Evolutionary conservation across 2,888 invertebrate genomes (phyloP).

Genomic region (Sthenelais limicola): DNA sequence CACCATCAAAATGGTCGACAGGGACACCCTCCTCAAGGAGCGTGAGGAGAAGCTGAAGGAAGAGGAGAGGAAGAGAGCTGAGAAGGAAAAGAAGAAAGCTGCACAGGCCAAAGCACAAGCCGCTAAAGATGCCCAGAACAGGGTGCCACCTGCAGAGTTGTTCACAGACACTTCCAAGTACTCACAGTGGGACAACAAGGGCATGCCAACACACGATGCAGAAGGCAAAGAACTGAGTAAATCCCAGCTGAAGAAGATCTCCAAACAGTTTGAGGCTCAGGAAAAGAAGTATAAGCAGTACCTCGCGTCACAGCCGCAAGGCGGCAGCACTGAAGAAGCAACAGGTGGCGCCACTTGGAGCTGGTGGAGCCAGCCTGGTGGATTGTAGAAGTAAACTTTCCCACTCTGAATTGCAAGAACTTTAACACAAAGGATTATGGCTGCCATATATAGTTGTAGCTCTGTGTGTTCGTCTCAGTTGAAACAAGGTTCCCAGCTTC

Average conservation of each 20-base stretch:
- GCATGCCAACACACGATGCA: conserved; percentile 91
- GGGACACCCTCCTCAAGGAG: conserved; percentile 78
- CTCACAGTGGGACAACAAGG: conserved; percentile 93
- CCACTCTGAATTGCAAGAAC: too few species aligned
- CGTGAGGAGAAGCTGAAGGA: conserved; percentile 81
- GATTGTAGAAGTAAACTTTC: too few species aligned
- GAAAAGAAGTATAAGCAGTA: conserved; percentile 92
- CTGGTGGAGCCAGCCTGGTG: too few species aligned
- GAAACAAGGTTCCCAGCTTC: too few species aligned
- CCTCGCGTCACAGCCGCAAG: conserved; percentile 60
- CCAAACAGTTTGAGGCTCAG: conserved; percentile 90
- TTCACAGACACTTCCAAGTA: conserved; percentile 92
- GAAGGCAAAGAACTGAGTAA: conserved; percentile 94
- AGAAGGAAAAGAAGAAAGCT: conserved; percentile 80
- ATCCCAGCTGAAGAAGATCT: conserved; percentile 89
- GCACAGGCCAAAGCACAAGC: conserved; percentile 72
- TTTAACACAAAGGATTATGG: too few species aligned
- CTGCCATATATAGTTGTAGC: too few species aligned
- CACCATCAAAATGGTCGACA: conserved; percentile 88
- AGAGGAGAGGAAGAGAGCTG: conserved; percentile 85
- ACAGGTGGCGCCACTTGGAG: conserved; percentile 45
- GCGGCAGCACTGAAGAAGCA: not conserved
- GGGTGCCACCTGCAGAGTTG: conserved; percentile 88
- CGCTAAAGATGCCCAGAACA: conserved; percentile 86
- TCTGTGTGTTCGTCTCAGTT: too few species aligned